Base-by-base conservation (phyloP, 1,140 invertebrate species). In the Matsumurasca onukii region DNA sequence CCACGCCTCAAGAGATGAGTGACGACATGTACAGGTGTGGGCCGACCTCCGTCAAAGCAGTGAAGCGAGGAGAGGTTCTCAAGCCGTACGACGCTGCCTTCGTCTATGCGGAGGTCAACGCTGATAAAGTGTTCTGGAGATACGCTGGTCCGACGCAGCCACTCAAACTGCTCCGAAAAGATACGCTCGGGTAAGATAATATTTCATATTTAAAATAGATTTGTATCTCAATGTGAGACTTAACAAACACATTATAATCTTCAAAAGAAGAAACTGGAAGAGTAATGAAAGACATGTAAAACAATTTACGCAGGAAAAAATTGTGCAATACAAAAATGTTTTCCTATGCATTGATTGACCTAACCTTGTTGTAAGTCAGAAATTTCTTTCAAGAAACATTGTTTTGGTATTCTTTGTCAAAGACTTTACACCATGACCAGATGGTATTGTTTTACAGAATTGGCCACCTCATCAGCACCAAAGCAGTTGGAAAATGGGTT, bases 1-100 rank as follows among this genome's bases (percentile, higher is more conserved):
- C 94, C 0, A 98, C 95, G 0, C 96, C 95, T 0, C 96, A 98
- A 77, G 95, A 93, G 77, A 77, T 85, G 0, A 93, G 91, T 55
- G 89, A 91, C 65, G 85, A 88, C 48, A 84, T 92, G 74, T 95
- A 88, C 77, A 85, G 90, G 15, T 93, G 91, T 75, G 95, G 95
- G 0, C 95, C 95, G 0, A 85, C 91, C 0, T 90, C 91, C 0
- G 86, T 97, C 0, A 77, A 80, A 5, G 92, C 93, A 0, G 87
- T 96, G 0, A 91, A 91, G 73, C 84, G 86, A 31, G 95, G 92
- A 1, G 92, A 97, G 73, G 84, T 97, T 5, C 80, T 88, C 31
- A 82, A 87, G 27, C 88, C 90, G 0, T 96, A 93, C 74, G 94
- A 97, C 75, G 86, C 84, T 55, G 85, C 82, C n/a, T 97, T 95